Base-by-base conservation (phyloP, 2,797 vertebrate species). In the Salmo trutta region DNA sequence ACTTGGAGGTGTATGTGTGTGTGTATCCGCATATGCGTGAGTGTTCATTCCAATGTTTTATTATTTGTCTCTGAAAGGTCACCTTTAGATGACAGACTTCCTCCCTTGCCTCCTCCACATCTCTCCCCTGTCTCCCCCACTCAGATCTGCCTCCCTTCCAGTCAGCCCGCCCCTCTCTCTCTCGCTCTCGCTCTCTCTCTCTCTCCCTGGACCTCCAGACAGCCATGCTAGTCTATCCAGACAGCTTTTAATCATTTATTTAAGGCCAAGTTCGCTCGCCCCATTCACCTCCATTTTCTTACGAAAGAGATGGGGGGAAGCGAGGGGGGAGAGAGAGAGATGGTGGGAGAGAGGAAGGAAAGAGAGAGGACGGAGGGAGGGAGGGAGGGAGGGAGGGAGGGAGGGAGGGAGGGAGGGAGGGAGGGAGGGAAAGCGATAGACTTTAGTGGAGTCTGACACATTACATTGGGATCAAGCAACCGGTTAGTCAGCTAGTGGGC, bases 381-480 rank as follows among this genome's bases (percentile, higher is more conserved):
- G 31, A 3, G 31, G 3, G 31, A 31, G 3, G 3, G 31, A 3
- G 31, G 3, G 31, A 31, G 31, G 3, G 31, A 3, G 4, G 3
- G 31, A 54, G 8, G 3, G 31, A 31, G 3, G 3, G 31, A 3
- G 31, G 1, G 36, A 41, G 1, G 5, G 36, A 8, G 8, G 7
- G 7, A 54, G 33, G 17, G 14, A n/a, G 16, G 2, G 5, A 8
- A 5, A 59, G 17, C 5, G 15, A 59, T 2, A 59, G 17, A 59
- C 56, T 14, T 47, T 47, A 47, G 41, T 47, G 41, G 41, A 21
- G 2, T 6, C 56, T 19, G 17, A 59, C 54, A 56, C 81, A 74
- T 82, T 77, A 83, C 82, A 77, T 79, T 72, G 8, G 62, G 81
- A 89, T 85, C 77, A 86, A 75, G 77, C 84, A 77, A 70, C 56